phyloP scores from a whole-genome alignment of 2,888 invertebrate genomes.

The Callinectes sapidus region DNA sequence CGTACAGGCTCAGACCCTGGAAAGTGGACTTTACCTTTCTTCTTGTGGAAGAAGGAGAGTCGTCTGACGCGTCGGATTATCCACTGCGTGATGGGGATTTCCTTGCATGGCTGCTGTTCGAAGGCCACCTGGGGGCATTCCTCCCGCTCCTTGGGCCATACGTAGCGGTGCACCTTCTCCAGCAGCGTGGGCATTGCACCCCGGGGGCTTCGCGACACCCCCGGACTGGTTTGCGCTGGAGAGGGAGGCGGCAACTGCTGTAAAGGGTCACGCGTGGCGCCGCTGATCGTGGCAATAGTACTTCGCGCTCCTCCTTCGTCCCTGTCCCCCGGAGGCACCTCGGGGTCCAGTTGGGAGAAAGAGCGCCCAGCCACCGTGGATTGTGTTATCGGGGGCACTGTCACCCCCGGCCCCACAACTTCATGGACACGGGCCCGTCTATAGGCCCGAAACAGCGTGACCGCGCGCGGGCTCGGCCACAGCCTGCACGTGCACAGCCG shows the following conservation, averaged over 20 bases:
- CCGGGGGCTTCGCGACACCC: conserved; percentile 38
- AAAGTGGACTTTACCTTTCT: conserved; percentile 59
- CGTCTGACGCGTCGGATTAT: conserved; percentile 63
- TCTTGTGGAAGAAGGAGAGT: conserved; percentile 68
- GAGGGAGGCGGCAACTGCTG: conserved; percentile 18
- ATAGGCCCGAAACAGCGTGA: conserved; percentile 65
- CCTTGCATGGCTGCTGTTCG: conserved; percentile 52
- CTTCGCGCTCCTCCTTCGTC: conserved; percentile 40
- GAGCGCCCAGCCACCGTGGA: conserved; percentile 56
- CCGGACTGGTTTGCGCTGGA: conserved; percentile 24
- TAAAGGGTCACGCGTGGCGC: conserved; percentile 36
- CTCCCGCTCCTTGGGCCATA: conserved; percentile 55
- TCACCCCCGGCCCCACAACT: conserved; percentile 58
- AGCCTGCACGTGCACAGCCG: conserved; percentile 54
- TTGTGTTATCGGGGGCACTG: conserved; percentile 47
- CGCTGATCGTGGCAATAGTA: conserved; percentile 62
- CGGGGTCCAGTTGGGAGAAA: conserved; percentile 64
- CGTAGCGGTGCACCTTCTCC: conserved; percentile 62
- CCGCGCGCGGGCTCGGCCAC: conserved; percentile 56
- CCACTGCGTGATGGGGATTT: conserved; percentile 69
- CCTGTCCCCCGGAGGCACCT: conserved; percentile 52
- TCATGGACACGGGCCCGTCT: conserved; percentile 63
- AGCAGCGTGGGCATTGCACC: conserved; percentile 59
- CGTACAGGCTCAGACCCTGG: not conserved
- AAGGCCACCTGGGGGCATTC: conserved; percentile 57